Percentiles rank a stretch among this genome's conserved stretches.
Evolutionary conservation across 2,888 invertebrate genomes (phyloP).

Genomic region (Nomada lathburiana): DNA sequence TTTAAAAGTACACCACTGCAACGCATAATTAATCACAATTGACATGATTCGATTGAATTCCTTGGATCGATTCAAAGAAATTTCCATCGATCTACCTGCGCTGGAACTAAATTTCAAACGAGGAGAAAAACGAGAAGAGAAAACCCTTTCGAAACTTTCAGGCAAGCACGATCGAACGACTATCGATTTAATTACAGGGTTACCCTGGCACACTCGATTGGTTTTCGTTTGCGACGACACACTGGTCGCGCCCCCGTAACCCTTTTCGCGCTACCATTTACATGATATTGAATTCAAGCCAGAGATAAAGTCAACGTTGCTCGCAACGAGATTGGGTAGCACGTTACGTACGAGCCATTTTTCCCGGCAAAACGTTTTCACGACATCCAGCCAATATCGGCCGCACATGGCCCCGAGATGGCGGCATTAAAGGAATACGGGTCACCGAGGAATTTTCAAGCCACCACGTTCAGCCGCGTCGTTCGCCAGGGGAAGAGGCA

Average conservation of each 20-base stretch:
- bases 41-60: no score
- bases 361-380: slow-evolving; percentile 37
- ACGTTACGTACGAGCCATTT: slow-evolving; percentile 47
- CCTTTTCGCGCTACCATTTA: slow-evolving; percentile 53
- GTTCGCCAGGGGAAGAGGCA: not conserved
- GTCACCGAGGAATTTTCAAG: slow-evolving; percentile 43
- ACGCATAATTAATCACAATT: no score
- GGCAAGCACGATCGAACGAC: slow-evolving; percentile 23
- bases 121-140: no score
- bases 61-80: no score
- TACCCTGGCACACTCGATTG: slow-evolving; percentile 47
- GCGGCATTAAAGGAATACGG: slow-evolving; percentile 51
- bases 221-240: slow-evolving; percentile 47
- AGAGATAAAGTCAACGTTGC: slow-evolving; percentile 40
- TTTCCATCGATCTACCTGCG: no score
- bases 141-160: slow-evolving; percentile 12
- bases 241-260: not conserved
- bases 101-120: no score
- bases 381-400: slow-evolving; percentile 54
- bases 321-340: slow-evolving; percentile 37
- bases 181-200: slow-evolving; percentile 57
- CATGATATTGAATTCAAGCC: slow-evolving; percentile 58
- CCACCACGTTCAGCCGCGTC: not conserved
- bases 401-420: slow-evolving; percentile 19
- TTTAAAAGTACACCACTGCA: not conserved